phyloP scores from a whole-genome alignment of 2,113 vertebrate genomes.

The Dicentrarchus labrax region DNA sequence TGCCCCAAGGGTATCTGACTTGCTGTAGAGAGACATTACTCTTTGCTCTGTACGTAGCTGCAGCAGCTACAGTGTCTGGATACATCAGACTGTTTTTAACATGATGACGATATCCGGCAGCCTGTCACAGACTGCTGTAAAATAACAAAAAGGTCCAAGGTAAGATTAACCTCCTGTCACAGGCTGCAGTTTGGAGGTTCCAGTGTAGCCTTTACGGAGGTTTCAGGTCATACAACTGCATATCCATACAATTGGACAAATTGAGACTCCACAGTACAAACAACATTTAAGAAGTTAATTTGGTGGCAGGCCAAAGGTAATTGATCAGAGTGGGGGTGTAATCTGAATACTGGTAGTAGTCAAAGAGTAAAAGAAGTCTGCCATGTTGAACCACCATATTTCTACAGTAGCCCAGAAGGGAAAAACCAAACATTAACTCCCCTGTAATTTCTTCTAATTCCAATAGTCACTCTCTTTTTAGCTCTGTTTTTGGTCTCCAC shows the following conservation, averaged over 20 bases:
- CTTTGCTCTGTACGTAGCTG: conserved; percentile 23
- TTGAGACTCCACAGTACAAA: neutral
- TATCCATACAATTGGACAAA: neutral
- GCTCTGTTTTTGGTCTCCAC: too few relatives aligned
- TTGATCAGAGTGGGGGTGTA: neutral
- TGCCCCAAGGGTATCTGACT: conserved; percentile 32
- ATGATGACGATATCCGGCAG: conserved; percentile 12
- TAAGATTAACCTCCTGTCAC: conserved; percentile 17
- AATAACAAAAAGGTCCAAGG: conserved; percentile 16
- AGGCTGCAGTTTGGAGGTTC: neutral
- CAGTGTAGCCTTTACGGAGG: neutral
- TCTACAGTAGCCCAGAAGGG: too few relatives aligned
- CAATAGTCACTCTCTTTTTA: too few relatives aligned
- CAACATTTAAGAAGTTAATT: neutral
- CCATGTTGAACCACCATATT: too few relatives aligned
- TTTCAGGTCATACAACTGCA: neutral
- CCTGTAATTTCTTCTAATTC: too few relatives aligned
- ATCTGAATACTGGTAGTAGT: neutral
- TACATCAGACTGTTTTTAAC: conserved; percentile 5
- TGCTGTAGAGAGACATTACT: conserved; percentile 41
- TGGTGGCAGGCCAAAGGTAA: neutral
- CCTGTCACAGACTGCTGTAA: conserved; percentile 22
- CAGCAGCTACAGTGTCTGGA: conserved; percentile 28
- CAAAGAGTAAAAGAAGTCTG: neutral
- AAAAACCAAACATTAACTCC: too few relatives aligned